Conservation (phyloP, 2,888 invertebrate species). For the Calliphora vomitoria region DNA sequence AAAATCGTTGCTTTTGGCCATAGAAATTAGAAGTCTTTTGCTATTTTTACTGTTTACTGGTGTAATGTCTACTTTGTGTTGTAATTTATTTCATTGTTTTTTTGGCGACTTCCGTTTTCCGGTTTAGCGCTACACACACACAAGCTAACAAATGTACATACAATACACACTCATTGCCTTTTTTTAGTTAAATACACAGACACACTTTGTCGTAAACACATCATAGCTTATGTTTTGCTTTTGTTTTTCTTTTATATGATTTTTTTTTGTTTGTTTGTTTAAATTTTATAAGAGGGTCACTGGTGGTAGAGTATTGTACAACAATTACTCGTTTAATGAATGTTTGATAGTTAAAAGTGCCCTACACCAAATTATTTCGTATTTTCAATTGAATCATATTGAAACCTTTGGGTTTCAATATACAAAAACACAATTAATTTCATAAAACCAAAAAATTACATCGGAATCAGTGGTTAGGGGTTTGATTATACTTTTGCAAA, state of each 20-base stretch:
- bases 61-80: slow-evolving; percentile 68
- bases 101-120: slow-evolving; percentile 76
- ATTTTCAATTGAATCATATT: not conserved
- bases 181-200: slow-evolving; percentile 42
- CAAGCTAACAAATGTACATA: not conserved
- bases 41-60: slow-evolving; percentile 22
- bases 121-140: slow-evolving; percentile 57
- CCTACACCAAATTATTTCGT: not conserved
- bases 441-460: too few species aligned
- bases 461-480: too few species aligned
- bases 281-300: slow-evolving; percentile 45
- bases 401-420: too few species aligned
- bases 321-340: slow-evolving; percentile 29
- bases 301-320: slow-evolving; percentile 11
- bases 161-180: not conserved
- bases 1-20: not conserved
- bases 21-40: slow-evolving; percentile 47
- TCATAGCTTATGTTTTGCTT: slow-evolving; percentile 63
- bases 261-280: slow-evolving; percentile 10
- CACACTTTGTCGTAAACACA: slow-evolving; percentile 70
- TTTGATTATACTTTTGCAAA: too few species aligned
- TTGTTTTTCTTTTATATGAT: slow-evolving; percentile 14
- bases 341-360: not conserved
- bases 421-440: too few species aligned
- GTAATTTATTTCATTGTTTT: slow-evolving; percentile 76